phyloP scores from a whole-genome alignment of 2,888 invertebrate genomes.

The Watsonalla binaria region DNA sequence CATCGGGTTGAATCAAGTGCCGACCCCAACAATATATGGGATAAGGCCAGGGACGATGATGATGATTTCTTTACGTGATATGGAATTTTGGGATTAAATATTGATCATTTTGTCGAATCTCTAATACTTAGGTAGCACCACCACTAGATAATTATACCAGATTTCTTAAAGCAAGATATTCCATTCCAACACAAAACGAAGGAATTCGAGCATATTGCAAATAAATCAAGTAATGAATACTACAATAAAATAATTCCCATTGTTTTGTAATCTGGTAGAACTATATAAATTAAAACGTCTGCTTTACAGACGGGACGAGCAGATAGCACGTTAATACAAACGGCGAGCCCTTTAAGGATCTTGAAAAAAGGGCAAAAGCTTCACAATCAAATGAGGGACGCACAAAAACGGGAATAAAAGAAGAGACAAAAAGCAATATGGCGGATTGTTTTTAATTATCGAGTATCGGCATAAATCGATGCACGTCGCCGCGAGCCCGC shows the following conservation, averaged over 20 bases:
- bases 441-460: conserved; percentile 80
- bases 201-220: not conserved
- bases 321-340: conserved; percentile 60
- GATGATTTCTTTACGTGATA: too few species aligned
- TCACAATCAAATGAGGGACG: conserved; percentile 77
- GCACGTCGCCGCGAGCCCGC: conserved; percentile 71
- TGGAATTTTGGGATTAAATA: too few species aligned
- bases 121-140: too few species aligned
- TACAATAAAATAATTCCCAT: not conserved
- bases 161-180: not conserved
- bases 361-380: conserved; percentile 54
- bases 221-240: not conserved
- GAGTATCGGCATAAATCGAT: conserved; percentile 79
- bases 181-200: not conserved
- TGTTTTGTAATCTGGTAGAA: conserved; percentile 30
- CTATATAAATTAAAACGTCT: conserved; percentile 72
- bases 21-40: too few species aligned
- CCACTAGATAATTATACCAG: too few species aligned
- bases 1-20: too few species aligned
- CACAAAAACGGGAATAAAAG: conserved; percentile 73
- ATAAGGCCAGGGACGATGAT: too few species aligned
- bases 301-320: conserved; percentile 43
- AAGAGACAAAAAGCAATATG: conserved; percentile 72
- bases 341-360: conserved; percentile 48
- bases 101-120: too few species aligned